Evolutionary conservation across 2,113 vertebrate genomes (phyloP), one percentile per base, ranked within the genome.

Genomic region (Grantiella picta): DNA sequence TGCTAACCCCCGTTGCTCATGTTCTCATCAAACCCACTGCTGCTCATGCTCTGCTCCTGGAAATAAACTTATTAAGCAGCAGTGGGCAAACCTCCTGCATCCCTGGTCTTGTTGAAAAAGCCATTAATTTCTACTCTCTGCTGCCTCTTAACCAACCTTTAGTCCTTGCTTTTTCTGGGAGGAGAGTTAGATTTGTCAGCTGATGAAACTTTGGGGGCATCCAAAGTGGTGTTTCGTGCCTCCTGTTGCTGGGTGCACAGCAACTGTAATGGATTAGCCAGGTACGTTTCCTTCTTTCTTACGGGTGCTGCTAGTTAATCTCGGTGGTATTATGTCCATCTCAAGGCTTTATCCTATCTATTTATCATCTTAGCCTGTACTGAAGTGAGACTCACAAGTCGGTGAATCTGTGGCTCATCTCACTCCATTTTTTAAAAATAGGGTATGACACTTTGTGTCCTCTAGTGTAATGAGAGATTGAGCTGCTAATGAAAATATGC

Each of bases 401-500:
- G 0, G 90, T 95, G 93, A 91, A 86, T 92, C 93, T 70, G 95
- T 96, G 95, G 90, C 90, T 97, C 92, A 96, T 94, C 90, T 93
- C 94, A 93, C 90, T 83, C 95, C 92, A 95, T 96, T 96, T 97
- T 95, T 97, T 90, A 97, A 97, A 96, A 95, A 96, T 96, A 96
- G 88, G 94, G 93, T 94, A 96, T 96, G 95, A 96, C 94, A 97
- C 85, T 94, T 96, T 73, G 95, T 95, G 88, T 96, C 92, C 94
- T 96, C 95, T 83, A 63, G 94, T 94, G 94, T 97, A 96, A 97
- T 96, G 90, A 97, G 95, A 93, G 92, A 94, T 93, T 95, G 96
- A 95, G 90, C 93, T 81, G 94, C 95, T 97, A 96, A 97, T 97
- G 96, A 97, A 97, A 97, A 96, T 97, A 94, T 96, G 96, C 96